Conservation (phyloP, 2,113 vertebrate species). For the Petrocephalus zakoni region DNA sequence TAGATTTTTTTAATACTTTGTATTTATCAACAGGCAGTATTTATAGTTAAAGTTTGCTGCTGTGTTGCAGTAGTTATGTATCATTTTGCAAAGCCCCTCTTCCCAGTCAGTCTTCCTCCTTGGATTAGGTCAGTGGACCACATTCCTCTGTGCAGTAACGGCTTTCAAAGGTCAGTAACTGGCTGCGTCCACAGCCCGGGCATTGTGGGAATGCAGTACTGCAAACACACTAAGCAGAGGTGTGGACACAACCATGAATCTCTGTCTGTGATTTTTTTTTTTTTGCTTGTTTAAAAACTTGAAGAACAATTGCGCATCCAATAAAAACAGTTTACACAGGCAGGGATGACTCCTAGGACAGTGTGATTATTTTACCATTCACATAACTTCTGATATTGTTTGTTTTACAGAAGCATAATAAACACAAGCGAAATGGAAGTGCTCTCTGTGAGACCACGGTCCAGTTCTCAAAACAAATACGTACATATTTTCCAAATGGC, state of each 20-base stretch:
- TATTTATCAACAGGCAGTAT: no score
- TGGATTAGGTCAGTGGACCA: not conserved
- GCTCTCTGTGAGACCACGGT: not conserved
- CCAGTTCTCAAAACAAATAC: not conserved
- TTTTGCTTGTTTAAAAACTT: not conserved
- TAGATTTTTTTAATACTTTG: not conserved
- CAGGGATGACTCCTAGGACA: not conserved
- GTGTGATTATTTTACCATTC: not conserved
- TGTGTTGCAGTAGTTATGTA: not conserved
- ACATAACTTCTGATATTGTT: not conserved
- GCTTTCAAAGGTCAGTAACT: conserved; percentile 3
- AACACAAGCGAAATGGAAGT: not conserved
- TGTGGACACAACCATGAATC: conserved; percentile 21
- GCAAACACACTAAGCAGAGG: not conserved
- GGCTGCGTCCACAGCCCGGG: not conserved
- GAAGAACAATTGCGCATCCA: not conserved
- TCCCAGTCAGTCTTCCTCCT: not conserved
- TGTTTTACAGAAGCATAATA: not conserved
- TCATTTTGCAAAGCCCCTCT: not conserved
- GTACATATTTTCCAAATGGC: not conserved
- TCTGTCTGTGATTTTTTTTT: not conserved
- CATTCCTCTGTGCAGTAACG: conserved; percentile 1
- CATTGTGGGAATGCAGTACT: conserved; percentile 8
- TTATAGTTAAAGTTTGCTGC: not conserved
- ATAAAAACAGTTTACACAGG: not conserved